A percentile compares a stretch with the other conserved stretches of the same genome.
phyloP scores from a whole-genome alignment of 1,140 invertebrate genomes.

The Panagrolaimus sp. region DNA sequence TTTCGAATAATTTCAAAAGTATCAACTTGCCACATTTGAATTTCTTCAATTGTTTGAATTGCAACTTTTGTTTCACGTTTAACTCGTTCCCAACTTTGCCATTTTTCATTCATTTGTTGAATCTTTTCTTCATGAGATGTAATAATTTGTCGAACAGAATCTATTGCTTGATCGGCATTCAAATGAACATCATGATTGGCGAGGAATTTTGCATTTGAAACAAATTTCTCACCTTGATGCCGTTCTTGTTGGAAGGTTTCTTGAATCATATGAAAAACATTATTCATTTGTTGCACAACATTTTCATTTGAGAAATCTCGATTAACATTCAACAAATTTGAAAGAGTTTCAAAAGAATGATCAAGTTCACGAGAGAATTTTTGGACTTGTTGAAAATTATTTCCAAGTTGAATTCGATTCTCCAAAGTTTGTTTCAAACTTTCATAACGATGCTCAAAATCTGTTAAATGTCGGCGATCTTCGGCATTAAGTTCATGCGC shows the following conservation, averaged over 20 bases:
- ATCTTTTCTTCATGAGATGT: constrained; percentile 40
- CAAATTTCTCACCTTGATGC: constrained; percentile 44
- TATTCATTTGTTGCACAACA: constrained; percentile 44
- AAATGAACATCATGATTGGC: constrained; percentile 33
- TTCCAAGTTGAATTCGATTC: constrained; percentile 40
- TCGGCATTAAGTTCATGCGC: constrained; percentile 31
- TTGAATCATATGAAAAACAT: constrained; percentile 51
- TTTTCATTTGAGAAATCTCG: constrained; percentile 35
- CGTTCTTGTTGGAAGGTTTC: constrained; percentile 39
- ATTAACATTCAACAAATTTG: constrained; percentile 33
- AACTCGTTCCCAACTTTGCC: constrained; percentile 39
- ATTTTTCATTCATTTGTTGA: constrained; percentile 40
- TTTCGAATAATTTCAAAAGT: constrained; percentile 26
- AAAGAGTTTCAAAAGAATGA: constrained; percentile 44
- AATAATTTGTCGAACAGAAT: constrained; percentile 34
- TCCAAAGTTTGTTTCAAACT: constrained; percentile 42
- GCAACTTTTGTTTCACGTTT: constrained; percentile 12
- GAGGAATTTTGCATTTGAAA: constrained; percentile 29
- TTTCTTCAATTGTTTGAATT: constrained; percentile 28
- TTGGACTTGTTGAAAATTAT: constrained; percentile 46
- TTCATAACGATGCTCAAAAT: constrained; percentile 37
- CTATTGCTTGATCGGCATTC: constrained; percentile 33
- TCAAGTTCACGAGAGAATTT: constrained; percentile 53
- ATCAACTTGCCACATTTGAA: constrained; percentile 40
- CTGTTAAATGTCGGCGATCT: constrained; percentile 15